Evolutionary conservation across 2,888 invertebrate genomes (phyloP).

Genomic region (Atrina japonica): DNA sequence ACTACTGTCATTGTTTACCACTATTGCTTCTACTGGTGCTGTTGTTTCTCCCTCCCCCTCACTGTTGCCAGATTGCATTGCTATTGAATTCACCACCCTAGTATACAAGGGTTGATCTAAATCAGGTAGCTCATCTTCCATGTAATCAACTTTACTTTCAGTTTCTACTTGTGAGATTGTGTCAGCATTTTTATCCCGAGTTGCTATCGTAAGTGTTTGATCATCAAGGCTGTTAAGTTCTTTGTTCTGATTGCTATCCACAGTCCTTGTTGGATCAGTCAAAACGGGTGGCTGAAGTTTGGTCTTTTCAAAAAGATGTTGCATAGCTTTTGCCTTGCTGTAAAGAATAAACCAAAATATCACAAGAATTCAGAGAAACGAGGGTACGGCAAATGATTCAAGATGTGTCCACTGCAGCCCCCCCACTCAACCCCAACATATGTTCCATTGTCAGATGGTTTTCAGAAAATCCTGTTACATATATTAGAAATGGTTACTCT

Average conservation of each 20-base stretch:
- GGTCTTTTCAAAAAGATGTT: constrained; percentile 55
- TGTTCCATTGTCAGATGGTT: too few relatives aligned
- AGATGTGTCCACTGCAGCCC: too few relatives aligned
- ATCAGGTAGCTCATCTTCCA: constrained; percentile 54
- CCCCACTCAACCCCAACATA: too few relatives aligned
- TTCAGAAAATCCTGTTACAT: too few relatives aligned
- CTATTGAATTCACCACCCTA: too few relatives aligned
- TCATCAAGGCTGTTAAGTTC: neutral
- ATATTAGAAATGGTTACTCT: too few relatives aligned
- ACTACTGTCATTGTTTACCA: neutral
- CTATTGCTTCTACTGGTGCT: constrained; percentile 1
- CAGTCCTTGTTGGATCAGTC: neutral
- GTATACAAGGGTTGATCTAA: constrained; percentile 11
- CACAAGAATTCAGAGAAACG: constrained; percentile 8
- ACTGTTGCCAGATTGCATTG: neutral
- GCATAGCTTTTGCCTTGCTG: constrained; percentile 66
- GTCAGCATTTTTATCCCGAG: constrained; percentile 39
- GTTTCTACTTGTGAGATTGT: constrained; percentile 20
- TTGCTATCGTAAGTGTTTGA: too few relatives aligned
- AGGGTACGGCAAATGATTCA: neutral
- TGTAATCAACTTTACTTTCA: constrained; percentile 9
- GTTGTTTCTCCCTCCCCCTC: neutral
- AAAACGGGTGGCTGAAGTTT: constrained; percentile 31
- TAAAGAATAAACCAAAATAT: constrained; percentile 3
- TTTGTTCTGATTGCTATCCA: neutral